phyloP scores from a whole-genome alignment of 2,888 invertebrate species.

The Drosophila kanekoi region DNA sequence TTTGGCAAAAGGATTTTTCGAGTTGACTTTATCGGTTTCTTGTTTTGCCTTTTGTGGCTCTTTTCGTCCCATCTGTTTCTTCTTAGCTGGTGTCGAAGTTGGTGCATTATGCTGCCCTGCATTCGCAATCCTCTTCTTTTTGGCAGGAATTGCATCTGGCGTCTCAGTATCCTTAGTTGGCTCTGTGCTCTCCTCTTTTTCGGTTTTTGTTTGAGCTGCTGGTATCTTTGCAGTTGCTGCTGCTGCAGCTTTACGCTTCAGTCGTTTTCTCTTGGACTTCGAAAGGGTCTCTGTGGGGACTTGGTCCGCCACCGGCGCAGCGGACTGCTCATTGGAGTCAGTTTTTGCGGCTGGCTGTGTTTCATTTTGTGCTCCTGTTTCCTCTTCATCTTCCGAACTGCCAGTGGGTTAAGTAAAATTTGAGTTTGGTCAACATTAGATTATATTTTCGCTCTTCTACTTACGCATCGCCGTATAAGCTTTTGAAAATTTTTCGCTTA shows the following conservation, averaged over 20 bases:
- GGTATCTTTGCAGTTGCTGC: constrained; percentile 11
- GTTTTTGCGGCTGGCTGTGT: constrained; percentile 2
- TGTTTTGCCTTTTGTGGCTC: constrained; percentile 1
- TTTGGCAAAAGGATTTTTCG: constrained; percentile 36
- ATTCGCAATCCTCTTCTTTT: neutral
- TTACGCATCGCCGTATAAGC: constrained; percentile 88
- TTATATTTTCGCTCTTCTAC: neutral
- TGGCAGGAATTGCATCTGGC: constrained; percentile 1
- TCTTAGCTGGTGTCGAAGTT: constrained; percentile 21
- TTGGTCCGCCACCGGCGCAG: neutral
- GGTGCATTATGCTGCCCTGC: neutral
- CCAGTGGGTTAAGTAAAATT: neutral
- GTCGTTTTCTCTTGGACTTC: constrained; percentile 66
- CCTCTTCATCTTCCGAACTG: constrained; percentile 83
- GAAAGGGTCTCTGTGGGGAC: constrained; percentile 50
- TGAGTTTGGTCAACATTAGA: neutral
- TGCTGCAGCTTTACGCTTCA: constrained; percentile 71
- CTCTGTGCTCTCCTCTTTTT: constrained; percentile 1
- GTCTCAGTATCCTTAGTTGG: neutral
- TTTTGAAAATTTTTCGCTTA: constrained; percentile 92
- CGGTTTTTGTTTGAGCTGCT: neutral
- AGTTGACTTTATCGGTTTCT: constrained; percentile 10
- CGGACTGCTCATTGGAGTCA: constrained; percentile 1
- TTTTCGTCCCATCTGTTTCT: constrained; percentile 10
- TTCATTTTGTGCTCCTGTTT: constrained; percentile 27